Percentiles rank a stretch among this genome's conserved stretches.
Conservation (phyloP, 2,888 invertebrate species). For the Epinotia bilunana region DNA sequence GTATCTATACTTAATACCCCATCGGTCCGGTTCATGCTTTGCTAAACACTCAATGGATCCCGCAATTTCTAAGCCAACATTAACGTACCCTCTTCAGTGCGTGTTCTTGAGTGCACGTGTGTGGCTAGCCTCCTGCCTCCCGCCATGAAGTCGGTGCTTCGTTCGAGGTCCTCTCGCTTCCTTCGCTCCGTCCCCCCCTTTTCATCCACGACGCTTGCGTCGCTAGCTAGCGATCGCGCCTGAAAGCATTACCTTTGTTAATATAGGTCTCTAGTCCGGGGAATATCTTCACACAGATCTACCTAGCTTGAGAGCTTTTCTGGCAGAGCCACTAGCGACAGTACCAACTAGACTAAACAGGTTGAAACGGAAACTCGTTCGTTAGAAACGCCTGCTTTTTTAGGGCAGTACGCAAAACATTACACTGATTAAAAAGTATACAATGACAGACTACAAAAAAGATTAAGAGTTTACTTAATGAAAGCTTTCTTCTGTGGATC, state of each 20-base stretch:
- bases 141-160: constrained; percentile 92
- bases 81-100: constrained; percentile 90
- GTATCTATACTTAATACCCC: not conserved
- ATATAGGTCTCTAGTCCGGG: not conserved
- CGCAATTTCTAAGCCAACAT: not conserved
- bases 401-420: no score
- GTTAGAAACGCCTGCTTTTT: no score
- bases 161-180: constrained; percentile 92
- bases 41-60: not conserved
- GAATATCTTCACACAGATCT: no score
- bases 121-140: constrained; percentile 92
- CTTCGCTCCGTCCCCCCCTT: constrained; percentile 87
- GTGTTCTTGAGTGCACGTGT: constrained; percentile 92
- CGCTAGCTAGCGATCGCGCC: constrained; percentile 76
- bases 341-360: no score
- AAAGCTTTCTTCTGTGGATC: no score
- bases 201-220: constrained; percentile 73
- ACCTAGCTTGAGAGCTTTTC: no score
- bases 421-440: no score
- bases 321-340: no score
- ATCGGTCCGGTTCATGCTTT: not conserved
- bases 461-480: no score
- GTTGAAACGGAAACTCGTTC: no score
- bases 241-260: constrained; percentile 47
- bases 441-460: no score